Conservation (phyloP, 2,888 invertebrate species). For the Lasioglossum figueresi region DNA sequence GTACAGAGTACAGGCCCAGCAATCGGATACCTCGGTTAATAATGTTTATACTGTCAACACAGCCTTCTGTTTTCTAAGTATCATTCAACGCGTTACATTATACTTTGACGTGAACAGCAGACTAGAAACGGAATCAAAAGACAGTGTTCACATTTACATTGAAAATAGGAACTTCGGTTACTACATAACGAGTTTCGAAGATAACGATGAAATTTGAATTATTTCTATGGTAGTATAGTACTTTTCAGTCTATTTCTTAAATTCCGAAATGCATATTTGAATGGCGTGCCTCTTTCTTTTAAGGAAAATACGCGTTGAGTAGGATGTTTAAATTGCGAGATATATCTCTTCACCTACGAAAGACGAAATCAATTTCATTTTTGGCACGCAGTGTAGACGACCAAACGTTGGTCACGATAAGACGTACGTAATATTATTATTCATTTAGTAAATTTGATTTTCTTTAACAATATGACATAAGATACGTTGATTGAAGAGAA, state of each 20-base stretch:
- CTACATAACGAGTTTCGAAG: conserved; percentile 12
- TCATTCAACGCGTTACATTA: conserved; percentile 32
- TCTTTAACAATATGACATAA: conserved; percentile 4
- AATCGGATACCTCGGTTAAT: conserved; percentile 37
- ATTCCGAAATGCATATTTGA: conserved; percentile 23
- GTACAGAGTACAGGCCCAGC: conserved; percentile 28
- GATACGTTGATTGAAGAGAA: conserved; percentile 25
- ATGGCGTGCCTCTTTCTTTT: conserved; percentile 1
- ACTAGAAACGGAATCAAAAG: conserved; percentile 52
- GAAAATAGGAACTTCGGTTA: conserved; percentile 45
- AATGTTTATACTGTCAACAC: conserved; percentile 66
- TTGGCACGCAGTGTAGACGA: conserved; percentile 30
- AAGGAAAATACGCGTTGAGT: neutral
- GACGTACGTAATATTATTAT: conserved; percentile 1
- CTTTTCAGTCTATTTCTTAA: conserved; percentile 31
- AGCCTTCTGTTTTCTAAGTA: conserved; percentile 56
- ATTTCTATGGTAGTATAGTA: neutral
- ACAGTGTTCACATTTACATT: conserved; percentile 16
- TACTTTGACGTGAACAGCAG: conserved; percentile 30
- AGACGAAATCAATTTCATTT: conserved; percentile 37
- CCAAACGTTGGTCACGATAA: conserved; percentile 5
- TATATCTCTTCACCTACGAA: conserved; percentile 18
- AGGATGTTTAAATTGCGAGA: neutral
- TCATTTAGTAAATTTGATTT: conserved; percentile 14
- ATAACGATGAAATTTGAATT: conserved; percentile 26